Conservation (phyloP, 2,113 vertebrate species). For the Geococcyx californianus region DNA sequence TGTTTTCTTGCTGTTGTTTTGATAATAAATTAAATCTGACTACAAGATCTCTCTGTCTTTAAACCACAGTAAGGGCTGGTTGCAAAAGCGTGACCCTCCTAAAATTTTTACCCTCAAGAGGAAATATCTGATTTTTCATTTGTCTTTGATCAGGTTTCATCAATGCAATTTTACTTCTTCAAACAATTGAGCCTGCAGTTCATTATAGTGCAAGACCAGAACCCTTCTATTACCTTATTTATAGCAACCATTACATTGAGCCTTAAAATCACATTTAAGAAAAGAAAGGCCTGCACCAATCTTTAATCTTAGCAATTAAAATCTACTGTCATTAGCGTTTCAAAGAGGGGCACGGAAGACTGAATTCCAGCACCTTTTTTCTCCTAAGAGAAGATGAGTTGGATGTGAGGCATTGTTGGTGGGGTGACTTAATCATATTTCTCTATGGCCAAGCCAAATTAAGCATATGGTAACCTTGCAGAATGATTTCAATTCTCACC, state of each 20-base stretch:
- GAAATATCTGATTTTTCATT: conserved; percentile 33
- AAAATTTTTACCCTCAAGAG: conserved; percentile 14
- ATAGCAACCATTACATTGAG: neutral
- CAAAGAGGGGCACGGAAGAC: neutral
- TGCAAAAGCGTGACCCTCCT: neutral
- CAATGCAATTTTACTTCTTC: conserved; percentile 35
- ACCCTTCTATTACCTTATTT: conserved; percentile 12
- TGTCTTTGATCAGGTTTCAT: conserved; percentile 41
- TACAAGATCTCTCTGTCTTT: neutral
- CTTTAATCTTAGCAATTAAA: neutral
- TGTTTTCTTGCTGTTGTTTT: neutral
- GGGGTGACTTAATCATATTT: neutral
- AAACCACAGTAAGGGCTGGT: neutral
- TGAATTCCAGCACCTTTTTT: neutral
- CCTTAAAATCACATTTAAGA: neutral
- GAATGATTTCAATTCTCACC: neutral
- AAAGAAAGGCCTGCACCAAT: neutral
- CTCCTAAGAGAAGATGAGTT: neutral
- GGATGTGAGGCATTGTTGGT: neutral
- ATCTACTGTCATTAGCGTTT: neutral
- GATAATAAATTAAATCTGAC: conserved; percentile 16
- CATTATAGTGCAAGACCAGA: conserved; percentile 15
- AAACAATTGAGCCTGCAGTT: conserved; percentile 44
- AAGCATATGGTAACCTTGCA: fast-evolving
- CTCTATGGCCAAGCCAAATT: neutral